phyloP scores from a whole-genome alignment of 2,113 vertebrate species.

The Rostratula benghalensis region DNA sequence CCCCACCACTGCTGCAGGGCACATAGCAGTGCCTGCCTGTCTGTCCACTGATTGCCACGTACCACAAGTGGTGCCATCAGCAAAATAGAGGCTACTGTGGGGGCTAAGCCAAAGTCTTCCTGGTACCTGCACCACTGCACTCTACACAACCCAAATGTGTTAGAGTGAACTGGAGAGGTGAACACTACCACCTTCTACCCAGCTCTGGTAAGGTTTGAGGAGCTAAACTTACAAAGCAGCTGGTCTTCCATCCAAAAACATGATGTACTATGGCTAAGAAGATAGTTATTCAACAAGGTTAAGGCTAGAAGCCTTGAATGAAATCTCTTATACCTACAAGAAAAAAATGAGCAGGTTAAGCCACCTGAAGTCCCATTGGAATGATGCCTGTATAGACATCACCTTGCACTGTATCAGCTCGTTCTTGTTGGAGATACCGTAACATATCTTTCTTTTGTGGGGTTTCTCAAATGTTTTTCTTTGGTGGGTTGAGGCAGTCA shows the following conservation, averaged over 20 bases:
- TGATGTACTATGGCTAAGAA: not conserved
- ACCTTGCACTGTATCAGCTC: not conserved
- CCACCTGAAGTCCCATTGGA: not conserved
- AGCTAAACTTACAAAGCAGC: not conserved
- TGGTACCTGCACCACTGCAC: not conserved
- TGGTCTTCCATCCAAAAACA: not conserved
- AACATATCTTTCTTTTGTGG: not conserved
- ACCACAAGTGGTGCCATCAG: not conserved
- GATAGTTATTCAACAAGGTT: not conserved
- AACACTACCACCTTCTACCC: not conserved
- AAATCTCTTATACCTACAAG: not conserved
- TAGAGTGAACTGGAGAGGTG: rapidly evolving
- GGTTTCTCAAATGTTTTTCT: not conserved
- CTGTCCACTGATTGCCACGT: not conserved
- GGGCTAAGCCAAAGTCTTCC: not conserved
- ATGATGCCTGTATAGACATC: not conserved
- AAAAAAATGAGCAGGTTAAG: not conserved
- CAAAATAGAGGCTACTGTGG: not conserved
- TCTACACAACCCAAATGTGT: rapidly evolving
- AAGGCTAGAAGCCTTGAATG: not conserved
- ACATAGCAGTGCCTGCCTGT: not conserved
- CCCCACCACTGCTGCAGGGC: not conserved
- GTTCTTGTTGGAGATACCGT: not conserved
- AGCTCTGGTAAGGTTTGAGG: not conserved
- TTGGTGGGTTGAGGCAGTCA: not conserved